Evolutionary conservation across 2,888 invertebrate species (phyloP), one percentile per base, ranked within the genome.

Genomic region (Didymodactylos carnosus): DNA sequence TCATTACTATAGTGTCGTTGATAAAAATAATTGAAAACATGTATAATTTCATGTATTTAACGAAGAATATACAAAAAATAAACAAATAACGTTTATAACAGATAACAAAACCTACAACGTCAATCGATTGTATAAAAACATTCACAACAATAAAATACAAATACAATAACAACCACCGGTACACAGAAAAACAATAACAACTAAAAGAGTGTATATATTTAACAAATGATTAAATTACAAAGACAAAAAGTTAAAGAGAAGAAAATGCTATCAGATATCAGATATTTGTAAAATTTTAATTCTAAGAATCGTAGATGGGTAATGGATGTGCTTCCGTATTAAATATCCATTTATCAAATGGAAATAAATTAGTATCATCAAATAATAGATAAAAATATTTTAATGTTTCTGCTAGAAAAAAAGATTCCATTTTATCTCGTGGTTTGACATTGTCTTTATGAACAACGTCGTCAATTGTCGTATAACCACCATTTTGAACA

Each of bases 251-350:
- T 25, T 25, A 49, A 10, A 49, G 25, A 49, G 7, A 23, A 16
- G 25, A 23, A 23, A 49, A 25, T n/a, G 13, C 23, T 7, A 49
- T 1, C n/a, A 14, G 5, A 3, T 43, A 16, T 13, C 19, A 16
- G 27, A 8, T 27, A 62, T 35, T 1, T 10, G 13, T n/a, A 35
- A 62, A 35, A 35, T 29, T 19, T 29, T 29, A n/a, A n/a, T n/a
- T 46, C 46, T 46, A 16, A 46, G 16, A 19, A 16, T 46, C 16
- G 19, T 70, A 70, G 10, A 70, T 62, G 13, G 72, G 75, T 4
- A 98, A 86, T 5, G 95, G 92, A 85, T 98, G 98, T 2, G 95
- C 98, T 84, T 98, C 98, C 0, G 97, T 97, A 85, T 99, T 98
- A 86, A 94, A 92, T 73, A 98, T 94, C 97, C 97, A 99, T 80